These are phyloP conservation scores for Notocelia uddmanniana DNA, from an alignment of 2,888 invertebrate species.

Conservation along the genomic window DNA sequence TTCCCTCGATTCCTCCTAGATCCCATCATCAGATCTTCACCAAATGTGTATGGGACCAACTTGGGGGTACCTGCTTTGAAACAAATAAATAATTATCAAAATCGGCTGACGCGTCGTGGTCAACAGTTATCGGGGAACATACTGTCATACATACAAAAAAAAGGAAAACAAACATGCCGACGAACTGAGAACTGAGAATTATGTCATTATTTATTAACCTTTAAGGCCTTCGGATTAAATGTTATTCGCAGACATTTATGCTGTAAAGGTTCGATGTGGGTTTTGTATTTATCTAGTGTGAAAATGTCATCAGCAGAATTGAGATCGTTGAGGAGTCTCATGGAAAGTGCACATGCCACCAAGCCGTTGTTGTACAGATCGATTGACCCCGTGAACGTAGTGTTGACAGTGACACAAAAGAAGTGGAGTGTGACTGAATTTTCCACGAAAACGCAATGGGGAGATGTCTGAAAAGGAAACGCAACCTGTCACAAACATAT, in stretches of 20 bases:
- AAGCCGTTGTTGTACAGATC: conserved; percentile 79
- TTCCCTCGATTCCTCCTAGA: too few relatives aligned
- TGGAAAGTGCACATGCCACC: conserved; percentile 72
- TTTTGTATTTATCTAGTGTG: conserved; percentile 75
- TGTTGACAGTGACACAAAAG: conserved; percentile 73
- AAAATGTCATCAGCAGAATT: conserved; percentile 70
- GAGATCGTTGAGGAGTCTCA: conserved; percentile 72
- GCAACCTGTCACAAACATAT: background rate
- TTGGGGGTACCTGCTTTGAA: too few relatives aligned
- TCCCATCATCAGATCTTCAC: too few relatives aligned
- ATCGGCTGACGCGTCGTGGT: too few relatives aligned
- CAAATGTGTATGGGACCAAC: too few relatives aligned
- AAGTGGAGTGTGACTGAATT: conserved; percentile 77
- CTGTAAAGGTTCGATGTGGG: conserved; percentile 75
- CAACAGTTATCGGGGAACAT: too few relatives aligned
- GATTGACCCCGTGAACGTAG: conserved; percentile 65
- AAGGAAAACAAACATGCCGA: too few relatives aligned
- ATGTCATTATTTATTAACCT: conserved; percentile 59
- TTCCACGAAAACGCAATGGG: conserved; percentile 79
- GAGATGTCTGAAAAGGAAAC: conserved; percentile 67
- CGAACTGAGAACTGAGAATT: too few relatives aligned
- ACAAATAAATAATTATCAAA: too few relatives aligned
- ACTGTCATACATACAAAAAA: too few relatives aligned
- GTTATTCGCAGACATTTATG: conserved; percentile 75
- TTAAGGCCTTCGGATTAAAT: conserved; percentile 73